Base-by-base conservation (phyloP, 2,888 invertebrate genomes). In the Acleris literana region DNA sequence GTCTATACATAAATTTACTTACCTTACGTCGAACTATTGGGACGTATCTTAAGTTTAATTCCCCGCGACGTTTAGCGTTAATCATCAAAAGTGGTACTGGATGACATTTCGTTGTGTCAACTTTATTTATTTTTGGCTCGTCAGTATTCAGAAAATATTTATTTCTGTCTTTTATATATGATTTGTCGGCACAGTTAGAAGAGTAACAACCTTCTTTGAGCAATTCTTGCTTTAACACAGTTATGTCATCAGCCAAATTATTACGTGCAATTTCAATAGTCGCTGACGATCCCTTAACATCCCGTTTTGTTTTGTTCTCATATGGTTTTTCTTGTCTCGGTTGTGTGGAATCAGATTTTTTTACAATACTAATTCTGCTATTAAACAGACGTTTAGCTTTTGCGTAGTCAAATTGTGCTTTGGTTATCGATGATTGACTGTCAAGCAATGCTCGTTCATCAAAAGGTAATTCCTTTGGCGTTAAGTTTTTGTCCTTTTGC, bases 381-480 rank as follows among this genome's bases (percentile, higher is more conserved):
- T 55, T 43, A 4, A 20, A 55, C 6, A 43, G 43, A 3, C 39
- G 55, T 22, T 55, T 20, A 22, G 20, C 20, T n/a, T 44, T 29
- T 11, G 18, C 46, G 16, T 17, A 29, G 48, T 44, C 48, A 53
- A 29, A 54, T n/a, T 48, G 43, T 16, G 55, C 55, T n/a, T 43
- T 62, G 6, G 18, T 22, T 46, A 54, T 44, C 46, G 62, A 62
- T 29, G 62, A 33, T 20, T 55, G 55, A 16, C n/a, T 43, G 3
- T 43, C 55, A 9, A 55, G 43, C 39, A 55, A 39, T n/a, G 55
- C 20, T 43, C 55, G 43, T 20, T 55, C 55, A 43, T 43, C 55
- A 7, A 39, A 16, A 9, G 20, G 20, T 20, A 55, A 43, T 55
- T 18, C 18, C 1, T 20, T 4, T 16, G 16, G 39, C 39, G 39